phyloP scores from a whole-genome alignment of 2,113 vertebrate species.

The Petromus typicus region DNA sequence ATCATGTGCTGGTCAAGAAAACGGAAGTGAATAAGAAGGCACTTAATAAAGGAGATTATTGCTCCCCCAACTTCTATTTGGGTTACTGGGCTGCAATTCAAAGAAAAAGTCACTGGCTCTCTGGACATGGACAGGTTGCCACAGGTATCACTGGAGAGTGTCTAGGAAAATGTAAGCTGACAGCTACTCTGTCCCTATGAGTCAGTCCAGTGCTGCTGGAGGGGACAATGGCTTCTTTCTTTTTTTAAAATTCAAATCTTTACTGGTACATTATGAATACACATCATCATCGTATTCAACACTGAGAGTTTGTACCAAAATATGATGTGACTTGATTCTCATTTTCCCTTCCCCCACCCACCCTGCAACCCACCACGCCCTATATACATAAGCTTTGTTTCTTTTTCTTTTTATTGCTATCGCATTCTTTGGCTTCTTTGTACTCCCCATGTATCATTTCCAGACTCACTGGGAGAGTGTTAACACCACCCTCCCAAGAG shows the following conservation, averaged over 20 bases:
- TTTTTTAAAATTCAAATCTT: too few relatives aligned
- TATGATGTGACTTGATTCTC: too few relatives aligned
- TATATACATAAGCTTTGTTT: too few relatives aligned
- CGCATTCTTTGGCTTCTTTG: not conserved
- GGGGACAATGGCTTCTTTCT: not conserved
- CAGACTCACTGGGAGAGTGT: not conserved
- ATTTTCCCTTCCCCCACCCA: too few relatives aligned
- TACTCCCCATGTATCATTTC: not conserved
- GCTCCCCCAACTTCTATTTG: not conserved
- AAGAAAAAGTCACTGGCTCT: not conserved
- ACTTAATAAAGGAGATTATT: not conserved
- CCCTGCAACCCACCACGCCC: too few relatives aligned
- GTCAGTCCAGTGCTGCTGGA: not conserved
- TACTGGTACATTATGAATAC: too few relatives aligned
- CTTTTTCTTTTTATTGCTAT: too few relatives aligned
- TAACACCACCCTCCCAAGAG: not conserved
- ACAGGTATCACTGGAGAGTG: not conserved
- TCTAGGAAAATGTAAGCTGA: not conserved
- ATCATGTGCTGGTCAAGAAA: not conserved
- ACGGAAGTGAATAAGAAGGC: not conserved
- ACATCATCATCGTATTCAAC: too few relatives aligned
- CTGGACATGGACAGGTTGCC: not conserved
- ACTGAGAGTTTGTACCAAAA: too few relatives aligned
- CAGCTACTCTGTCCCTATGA: too few relatives aligned
- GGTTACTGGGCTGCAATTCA: not conserved